Percentiles rank a stretch among this genome's conserved stretches.
Conservation (phyloP, 1,140 invertebrate species). For the Lithobius niger region DNA sequence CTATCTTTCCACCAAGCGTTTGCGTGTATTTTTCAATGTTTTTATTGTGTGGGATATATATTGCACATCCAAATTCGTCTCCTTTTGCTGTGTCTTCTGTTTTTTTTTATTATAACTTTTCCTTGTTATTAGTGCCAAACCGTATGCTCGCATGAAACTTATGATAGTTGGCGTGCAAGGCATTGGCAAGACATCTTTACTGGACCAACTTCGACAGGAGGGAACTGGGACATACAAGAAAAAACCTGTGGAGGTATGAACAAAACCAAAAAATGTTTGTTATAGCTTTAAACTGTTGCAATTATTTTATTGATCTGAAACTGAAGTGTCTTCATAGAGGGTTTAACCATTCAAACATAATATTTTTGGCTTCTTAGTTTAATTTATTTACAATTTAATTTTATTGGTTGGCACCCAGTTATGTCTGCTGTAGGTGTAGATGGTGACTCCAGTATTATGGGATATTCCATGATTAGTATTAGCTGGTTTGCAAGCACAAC, state of each 20-base stretch:
- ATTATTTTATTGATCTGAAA: too few species aligned
- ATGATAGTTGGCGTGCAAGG: conserved; percentile 95
- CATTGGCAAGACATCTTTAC: conserved; percentile 83
- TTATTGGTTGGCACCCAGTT: too few species aligned
- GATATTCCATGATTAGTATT: too few species aligned
- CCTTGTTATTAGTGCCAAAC: conserved; percentile 58
- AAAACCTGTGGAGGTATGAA: conserved; percentile 51
- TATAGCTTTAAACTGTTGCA: too few species aligned
- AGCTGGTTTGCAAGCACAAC: too few species aligned
- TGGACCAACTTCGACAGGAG: conserved; percentile 75
- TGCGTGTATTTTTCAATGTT: conserved; percentile 4
- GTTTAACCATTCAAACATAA: too few species aligned
- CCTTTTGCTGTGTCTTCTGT: conserved; percentile 32
- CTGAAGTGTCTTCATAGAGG: too few species aligned
- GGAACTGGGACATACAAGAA: conserved; percentile 58
- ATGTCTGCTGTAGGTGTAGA: too few species aligned
- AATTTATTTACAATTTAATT: too few species aligned
- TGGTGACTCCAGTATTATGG: too few species aligned
- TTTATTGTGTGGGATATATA: conserved; percentile 3
- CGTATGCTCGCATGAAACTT: conserved; percentile 90
- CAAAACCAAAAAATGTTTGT: background rate
- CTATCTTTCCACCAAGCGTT: background rate
- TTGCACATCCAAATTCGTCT: conserved; percentile 2
- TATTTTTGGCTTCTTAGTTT: too few species aligned
- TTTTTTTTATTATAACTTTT: background rate